Conservation (phyloP, 2,113 vertebrate species). For the Todiramphus saurophagus region DNA sequence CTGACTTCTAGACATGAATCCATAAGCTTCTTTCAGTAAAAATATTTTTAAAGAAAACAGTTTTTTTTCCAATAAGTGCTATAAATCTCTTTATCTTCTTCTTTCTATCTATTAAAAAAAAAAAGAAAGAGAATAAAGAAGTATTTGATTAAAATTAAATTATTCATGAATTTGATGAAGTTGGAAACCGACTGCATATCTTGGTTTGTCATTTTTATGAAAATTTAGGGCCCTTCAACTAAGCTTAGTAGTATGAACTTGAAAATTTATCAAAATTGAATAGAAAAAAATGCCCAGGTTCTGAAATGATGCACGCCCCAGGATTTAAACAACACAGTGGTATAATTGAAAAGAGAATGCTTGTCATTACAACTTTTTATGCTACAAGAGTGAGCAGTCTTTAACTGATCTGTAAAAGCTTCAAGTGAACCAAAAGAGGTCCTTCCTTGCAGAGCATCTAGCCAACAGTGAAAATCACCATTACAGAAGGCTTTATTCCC, state of each 20-base stretch:
- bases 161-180: not conserved
- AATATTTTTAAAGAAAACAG: not conserved
- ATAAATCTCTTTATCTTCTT: not conserved
- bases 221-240: not conserved
- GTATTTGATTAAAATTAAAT: not conserved
- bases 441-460: not conserved
- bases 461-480: not conserved
- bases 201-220: not conserved
- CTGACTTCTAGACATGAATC: not conserved
- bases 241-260: not conserved
- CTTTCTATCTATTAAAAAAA: not conserved
- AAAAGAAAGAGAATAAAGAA: accelerated
- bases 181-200: not conserved
- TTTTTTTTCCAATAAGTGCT: not conserved
- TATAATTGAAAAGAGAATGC: not conserved
- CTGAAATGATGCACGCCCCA: not conserved
- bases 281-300: not conserved
- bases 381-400: not conserved
- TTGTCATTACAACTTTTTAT: not conserved
- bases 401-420: not conserved
- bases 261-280: not conserved
- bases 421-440: not conserved
- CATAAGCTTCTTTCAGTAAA: not conserved
- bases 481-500: not conserved
- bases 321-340: not conserved